Evolutionary conservation across 2,113 vertebrate species (phyloP).

Genomic region (Echinops telfairi): DNA sequence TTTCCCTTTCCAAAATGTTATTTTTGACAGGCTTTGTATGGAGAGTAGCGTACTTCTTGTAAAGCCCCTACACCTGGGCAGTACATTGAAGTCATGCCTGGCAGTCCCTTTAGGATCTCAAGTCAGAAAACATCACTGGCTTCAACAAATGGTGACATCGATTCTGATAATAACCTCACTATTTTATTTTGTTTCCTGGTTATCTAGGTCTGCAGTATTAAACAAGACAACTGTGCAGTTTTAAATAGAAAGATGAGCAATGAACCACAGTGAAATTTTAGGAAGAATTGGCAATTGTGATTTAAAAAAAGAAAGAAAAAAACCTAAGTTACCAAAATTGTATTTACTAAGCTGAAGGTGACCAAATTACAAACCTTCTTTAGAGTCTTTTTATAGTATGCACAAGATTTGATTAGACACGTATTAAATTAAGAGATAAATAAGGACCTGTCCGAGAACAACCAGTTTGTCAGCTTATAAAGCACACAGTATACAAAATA

Average conservation of each 20-base stretch:
- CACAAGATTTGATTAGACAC: constrained; percentile 59
- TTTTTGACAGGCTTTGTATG: constrained; percentile 18
- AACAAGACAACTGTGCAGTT: constrained; percentile 68
- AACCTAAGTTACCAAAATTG: constrained; percentile 71
- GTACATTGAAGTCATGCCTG: background rate
- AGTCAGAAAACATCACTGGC: constrained; percentile 7
- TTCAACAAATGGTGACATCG: background rate
- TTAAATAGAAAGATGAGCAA: constrained; percentile 62
- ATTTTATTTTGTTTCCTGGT: constrained; percentile 41
- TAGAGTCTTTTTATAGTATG: constrained; percentile 52
- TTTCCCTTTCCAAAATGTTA: constrained; percentile 30
- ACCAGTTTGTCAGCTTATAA: constrained; percentile 74
- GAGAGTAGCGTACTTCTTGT: constrained; percentile 4
- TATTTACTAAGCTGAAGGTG: constrained; percentile 63
- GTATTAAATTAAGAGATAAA: constrained; percentile 67
- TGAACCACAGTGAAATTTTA: constrained; percentile 61
- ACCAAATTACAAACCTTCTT: constrained; percentile 56
- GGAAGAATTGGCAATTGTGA: constrained; percentile 65
- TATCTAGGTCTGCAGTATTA: constrained; percentile 52
- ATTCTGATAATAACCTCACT: background rate
- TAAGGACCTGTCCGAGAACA: constrained; percentile 26
- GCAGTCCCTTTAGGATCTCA: background rate
- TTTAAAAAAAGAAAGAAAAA: constrained; percentile 66
- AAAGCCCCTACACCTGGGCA: background rate
- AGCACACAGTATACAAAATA: constrained; percentile 70